These are phyloP conservation scores for Caenorhabditis elegans DNA, from an alignment of 1,140 invertebrate genomes.

Conservation along the genomic window DNA sequence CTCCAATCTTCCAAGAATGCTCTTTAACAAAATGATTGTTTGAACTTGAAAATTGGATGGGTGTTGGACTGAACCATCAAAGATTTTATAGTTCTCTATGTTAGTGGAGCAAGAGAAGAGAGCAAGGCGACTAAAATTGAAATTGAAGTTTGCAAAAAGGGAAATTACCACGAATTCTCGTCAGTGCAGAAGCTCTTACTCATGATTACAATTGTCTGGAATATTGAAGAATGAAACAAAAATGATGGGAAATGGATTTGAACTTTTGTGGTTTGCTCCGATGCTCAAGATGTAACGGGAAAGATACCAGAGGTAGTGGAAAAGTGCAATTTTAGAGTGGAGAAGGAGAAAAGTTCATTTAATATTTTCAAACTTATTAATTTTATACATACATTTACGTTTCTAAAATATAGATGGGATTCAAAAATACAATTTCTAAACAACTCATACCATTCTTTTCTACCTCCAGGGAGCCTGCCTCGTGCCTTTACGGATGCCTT, in stretches of 20 bases:
- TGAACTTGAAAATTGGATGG: not conserved
- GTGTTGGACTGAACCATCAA: not conserved
- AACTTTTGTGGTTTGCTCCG: conserved; percentile 25
- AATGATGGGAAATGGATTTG: not conserved
- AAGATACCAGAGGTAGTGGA: too few relatives aligned
- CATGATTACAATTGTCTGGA: conserved; percentile 14
- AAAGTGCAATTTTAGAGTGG: too few relatives aligned
- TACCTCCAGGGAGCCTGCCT: too few relatives aligned
- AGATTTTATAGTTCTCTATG: not conserved
- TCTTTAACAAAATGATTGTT: not conserved
- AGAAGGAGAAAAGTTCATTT: too few relatives aligned
- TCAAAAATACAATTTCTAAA: too few relatives aligned
- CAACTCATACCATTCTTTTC: too few relatives aligned
- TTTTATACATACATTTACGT: too few relatives aligned
- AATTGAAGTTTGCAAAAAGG: not conserved
- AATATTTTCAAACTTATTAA: too few relatives aligned
- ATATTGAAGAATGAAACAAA: not conserved
- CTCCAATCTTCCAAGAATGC: too few relatives aligned
- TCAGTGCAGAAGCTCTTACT: not conserved
- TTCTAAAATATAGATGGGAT: too few relatives aligned
- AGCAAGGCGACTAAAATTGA: not conserved
- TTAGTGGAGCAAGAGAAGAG: not conserved
- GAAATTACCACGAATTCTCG: not conserved
- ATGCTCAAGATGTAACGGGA: too few relatives aligned
- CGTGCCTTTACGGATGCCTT: too few relatives aligned